Evolutionary conservation across 1,140 invertebrate species (phyloP), one percentile per base, ranked within the genome.

Genomic region (Callitettix versicolor): DNA sequence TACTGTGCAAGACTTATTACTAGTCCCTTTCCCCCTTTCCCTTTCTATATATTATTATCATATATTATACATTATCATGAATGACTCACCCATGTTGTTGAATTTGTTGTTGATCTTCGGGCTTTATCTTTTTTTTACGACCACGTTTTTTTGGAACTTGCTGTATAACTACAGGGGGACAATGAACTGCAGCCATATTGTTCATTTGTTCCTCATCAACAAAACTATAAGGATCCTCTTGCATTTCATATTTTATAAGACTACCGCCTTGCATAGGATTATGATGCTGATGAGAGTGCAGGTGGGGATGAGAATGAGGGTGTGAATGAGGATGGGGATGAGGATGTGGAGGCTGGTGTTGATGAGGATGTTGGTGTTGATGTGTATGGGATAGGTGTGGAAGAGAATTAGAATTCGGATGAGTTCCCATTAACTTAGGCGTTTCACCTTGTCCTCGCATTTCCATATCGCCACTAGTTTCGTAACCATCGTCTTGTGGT

Each of bases 401-500:
- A 20, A 42, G 26, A 22, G 51, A 22, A 33, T 51, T 53, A 17
- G 46, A 40, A 24, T 56, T 53, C n/a, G 50, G 56, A 18, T 58
- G 59, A 30, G 30, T 26, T 9, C 40, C 46, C 41, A 57, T 44
- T 34, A 40, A 18, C 24, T 51, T 46, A 11, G n/a, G 43, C 50
- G 38, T 33, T 53, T 54, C 71, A 68, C 65, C 68, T 66, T 57
- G 70, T 64, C 61, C 68, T 59, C 60, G 70, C 66, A 83, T 70
- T 64, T 83, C 81, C 68, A 85, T 79, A 69, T 86, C 85, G 63
- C 82, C 85, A 73, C 84, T 84, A 58, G 86, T 88, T 74, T 90
- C 86, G 74, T 88, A 88, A 58, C 86, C 86, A 73, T 90, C 86
- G 75, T 90, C 86, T 66, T 85, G 78, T 59, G 79, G 79, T 70